Percentiles rank a stretch among this genome's conserved stretches.
Evolutionary conservation across 1,140 invertebrate genomes (phyloP).

Genomic region (Sitodiplosis mosellana): DNA sequence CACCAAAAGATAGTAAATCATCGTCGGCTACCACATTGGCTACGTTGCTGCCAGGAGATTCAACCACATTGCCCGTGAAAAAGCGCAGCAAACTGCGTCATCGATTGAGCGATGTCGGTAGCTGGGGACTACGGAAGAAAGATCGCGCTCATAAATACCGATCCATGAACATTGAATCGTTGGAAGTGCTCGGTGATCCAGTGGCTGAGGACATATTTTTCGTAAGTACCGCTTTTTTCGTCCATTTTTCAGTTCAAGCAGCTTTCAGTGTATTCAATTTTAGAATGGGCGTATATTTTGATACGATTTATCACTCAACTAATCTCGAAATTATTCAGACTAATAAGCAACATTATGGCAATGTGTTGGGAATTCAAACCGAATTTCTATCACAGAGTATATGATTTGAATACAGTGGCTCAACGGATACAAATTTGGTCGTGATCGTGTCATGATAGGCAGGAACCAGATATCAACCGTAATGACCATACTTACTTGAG

Average conservation of each 20-base stretch:
- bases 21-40: constrained; percentile 9
- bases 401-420: too few relatives aligned
- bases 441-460: too few relatives aligned
- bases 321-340: too few relatives aligned
- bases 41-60: constrained; percentile 17
- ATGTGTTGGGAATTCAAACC: too few relatives aligned
- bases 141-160: constrained; percentile 24
- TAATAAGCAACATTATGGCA: too few relatives aligned
- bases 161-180: constrained; percentile 21
- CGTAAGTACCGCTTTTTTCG: constrained; percentile 14
- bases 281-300: too few relatives aligned
- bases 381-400: too few relatives aligned
- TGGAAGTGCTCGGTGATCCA: constrained; percentile 25
- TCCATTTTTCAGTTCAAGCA: neutral
- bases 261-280: too few relatives aligned
- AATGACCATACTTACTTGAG: too few relatives aligned
- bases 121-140: constrained; percentile 21
- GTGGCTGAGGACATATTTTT: constrained; percentile 25
- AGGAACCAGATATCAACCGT: too few relatives aligned
- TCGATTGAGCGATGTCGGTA: constrained; percentile 24
- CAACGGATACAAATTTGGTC: too few relatives aligned
- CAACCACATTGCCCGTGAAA: constrained; percentile 15
- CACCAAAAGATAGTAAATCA: constrained; percentile 10
- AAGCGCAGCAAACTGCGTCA: constrained; percentile 23
- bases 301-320: too few relatives aligned